Conservation (phyloP, 2,888 invertebrate genomes). For the Synanthedon formicaeformis region DNA sequence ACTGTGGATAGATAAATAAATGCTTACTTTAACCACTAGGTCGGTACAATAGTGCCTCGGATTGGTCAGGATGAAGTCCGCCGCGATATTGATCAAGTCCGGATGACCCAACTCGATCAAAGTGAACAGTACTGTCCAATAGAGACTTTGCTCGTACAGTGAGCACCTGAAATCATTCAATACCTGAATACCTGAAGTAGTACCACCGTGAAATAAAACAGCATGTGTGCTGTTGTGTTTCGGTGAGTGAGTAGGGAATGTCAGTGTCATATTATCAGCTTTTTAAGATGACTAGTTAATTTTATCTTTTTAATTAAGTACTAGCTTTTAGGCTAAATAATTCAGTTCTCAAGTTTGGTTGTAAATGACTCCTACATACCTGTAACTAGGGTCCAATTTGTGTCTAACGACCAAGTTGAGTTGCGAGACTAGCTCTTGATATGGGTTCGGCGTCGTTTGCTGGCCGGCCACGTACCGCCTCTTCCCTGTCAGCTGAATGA, state of each 20-base stretch:
- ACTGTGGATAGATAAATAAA: too few species aligned
- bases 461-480: slow-evolving; percentile 12
- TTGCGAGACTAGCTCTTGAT: slow-evolving; percentile 36
- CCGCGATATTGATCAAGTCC: slow-evolving; percentile 46
- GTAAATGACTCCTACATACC: neutral
- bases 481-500: slow-evolving; percentile 36
- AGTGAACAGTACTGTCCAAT: slow-evolving; percentile 56
- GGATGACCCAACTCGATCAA: slow-evolving; percentile 49
- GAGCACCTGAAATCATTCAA: slow-evolving; percentile 41
- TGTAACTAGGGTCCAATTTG: slow-evolving; percentile 16
- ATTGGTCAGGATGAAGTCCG: slow-evolving; percentile 42
- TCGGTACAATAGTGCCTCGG: slow-evolving; percentile 54
- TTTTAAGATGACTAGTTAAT: too few species aligned
- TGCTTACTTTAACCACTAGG: slow-evolving; percentile 48
- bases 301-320: too few species aligned
- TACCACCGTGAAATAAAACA: too few species aligned
- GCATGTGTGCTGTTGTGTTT: too few species aligned
- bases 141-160: slow-evolving; percentile 53
- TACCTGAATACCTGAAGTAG: too few species aligned
- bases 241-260: too few species aligned
- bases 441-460: slow-evolving; percentile 19
- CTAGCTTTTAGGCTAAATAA: too few species aligned
- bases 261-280: too few species aligned
- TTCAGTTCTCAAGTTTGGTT: too few species aligned
- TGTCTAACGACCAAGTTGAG: slow-evolving; percentile 29